Conservation (phyloP, 2,113 vertebrate species). For the Oreocharis arfaki region DNA sequence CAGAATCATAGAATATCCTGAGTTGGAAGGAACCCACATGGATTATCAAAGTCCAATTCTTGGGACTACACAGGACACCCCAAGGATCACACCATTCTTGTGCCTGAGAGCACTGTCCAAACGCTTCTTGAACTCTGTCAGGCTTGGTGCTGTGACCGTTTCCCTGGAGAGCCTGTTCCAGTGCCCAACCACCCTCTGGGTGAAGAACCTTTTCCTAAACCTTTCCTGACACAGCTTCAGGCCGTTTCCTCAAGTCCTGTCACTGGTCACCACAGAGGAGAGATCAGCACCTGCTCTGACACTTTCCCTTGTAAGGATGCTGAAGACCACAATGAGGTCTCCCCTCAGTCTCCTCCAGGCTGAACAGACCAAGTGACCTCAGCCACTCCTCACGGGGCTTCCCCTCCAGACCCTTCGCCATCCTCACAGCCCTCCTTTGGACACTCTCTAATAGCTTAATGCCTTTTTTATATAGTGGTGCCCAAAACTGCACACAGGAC, state of each 20-base stretch:
- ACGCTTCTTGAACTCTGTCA: not conserved
- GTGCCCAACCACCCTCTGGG: not conserved
- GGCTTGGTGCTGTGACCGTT: not conserved
- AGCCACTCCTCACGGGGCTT: accelerated
- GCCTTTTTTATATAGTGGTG: accelerated
- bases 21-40: not conserved
- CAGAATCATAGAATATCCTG: not conserved
- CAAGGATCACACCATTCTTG: not conserved
- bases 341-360: not conserved
- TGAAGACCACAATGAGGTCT: not conserved
- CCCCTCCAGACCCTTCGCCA: not conserved
- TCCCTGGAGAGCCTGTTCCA: not conserved
- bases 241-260: not conserved
- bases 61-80: not conserved
- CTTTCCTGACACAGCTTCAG: not conserved
- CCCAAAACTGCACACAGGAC: accelerated
- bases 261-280: not conserved
- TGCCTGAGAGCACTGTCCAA: not conserved
- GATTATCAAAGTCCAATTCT: not conserved
- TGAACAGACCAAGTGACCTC: not conserved
- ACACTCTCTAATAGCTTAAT: not conserved
- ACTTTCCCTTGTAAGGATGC: accelerated
- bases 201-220: not conserved
- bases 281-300: not conserved
- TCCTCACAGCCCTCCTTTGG: accelerated